Conservation (phyloP, 2,888 invertebrate genomes). For the Arctia plantaginis region DNA sequence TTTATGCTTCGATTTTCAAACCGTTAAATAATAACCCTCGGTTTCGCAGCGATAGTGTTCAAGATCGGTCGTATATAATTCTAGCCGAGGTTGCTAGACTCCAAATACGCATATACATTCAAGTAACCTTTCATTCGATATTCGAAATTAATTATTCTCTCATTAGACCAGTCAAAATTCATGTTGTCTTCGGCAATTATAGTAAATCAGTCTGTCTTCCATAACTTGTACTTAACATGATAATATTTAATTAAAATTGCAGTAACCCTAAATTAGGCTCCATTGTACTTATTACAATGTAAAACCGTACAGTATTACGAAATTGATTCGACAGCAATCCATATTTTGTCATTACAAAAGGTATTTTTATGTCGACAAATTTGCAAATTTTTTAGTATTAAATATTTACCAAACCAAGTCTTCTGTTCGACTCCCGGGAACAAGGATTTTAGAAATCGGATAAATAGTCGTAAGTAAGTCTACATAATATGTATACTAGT, state of each 20-base stretch:
- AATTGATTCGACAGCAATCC: conserved; percentile 7
- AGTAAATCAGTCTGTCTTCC: conserved; percentile 71
- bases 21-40: background rate
- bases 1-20: no score
- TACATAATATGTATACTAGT: background rate
- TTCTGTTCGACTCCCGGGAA: background rate
- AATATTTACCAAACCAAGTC: background rate
- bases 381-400: background rate
- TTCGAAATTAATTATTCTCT: conserved; percentile 14
- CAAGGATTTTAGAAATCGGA: background rate
- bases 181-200: conserved; percentile 35
- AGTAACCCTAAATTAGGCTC: conserved; percentile 29
- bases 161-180: conserved; percentile 22
- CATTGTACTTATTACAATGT: conserved; percentile 28
- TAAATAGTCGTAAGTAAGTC: background rate
- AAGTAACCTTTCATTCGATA: conserved; percentile 14
- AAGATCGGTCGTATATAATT: background rate
- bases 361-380: background rate
- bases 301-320: conserved; percentile 23
- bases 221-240: conserved; percentile 55
- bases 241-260: conserved; percentile 34
- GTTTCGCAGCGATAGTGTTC: background rate
- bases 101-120: background rate
- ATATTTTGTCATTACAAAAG: background rate
- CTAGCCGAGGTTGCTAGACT: background rate